Evolutionary conservation across 2,797 vertebrate species (phyloP).

Genomic region (Ataeniobius toweri): DNA sequence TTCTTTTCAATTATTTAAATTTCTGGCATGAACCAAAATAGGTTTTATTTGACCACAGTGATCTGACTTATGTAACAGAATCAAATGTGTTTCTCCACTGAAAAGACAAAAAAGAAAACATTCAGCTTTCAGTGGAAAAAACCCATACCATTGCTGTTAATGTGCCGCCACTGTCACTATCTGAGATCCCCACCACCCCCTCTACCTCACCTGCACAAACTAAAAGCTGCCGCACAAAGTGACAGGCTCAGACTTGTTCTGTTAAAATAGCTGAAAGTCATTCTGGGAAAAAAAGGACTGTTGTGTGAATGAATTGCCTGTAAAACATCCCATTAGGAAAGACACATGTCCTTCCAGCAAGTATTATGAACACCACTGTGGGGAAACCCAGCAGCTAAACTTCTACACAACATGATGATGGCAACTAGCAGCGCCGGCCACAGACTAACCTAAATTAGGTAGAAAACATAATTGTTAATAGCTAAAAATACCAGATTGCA

Average conservation of each 20-base stretch:
- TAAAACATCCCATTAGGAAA: neutral
- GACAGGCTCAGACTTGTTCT: constrained; percentile 44
- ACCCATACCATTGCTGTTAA: constrained; percentile 9
- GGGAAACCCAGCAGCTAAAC: neutral
- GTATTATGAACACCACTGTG: neutral
- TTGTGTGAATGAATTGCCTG: constrained; percentile 10
- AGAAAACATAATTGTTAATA: neutral
- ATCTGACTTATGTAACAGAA: constrained; percentile 1
- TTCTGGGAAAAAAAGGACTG: constrained; percentile 18
- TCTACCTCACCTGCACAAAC: constrained; percentile 18
- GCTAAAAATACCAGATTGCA: neutral
- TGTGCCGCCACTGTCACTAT: constrained; percentile 26
- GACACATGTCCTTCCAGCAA: neutral
- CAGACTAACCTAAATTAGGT: neutral
- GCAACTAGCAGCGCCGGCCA: neutral
- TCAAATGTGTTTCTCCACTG: constrained; percentile 4
- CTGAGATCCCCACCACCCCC: neutral
- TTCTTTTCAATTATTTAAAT: no score
- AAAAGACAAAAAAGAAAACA: neutral
- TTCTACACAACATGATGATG: neutral
- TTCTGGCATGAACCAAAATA: no score
- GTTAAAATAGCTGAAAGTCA: constrained; percentile 29
- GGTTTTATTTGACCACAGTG: neutral
- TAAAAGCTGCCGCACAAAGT: constrained; percentile 30
- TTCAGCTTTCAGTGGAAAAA: constrained; percentile 41